A percentile compares a stretch with the other conserved stretches of the same genome.
phyloP scores from a whole-genome alignment of 2,888 invertebrate genomes.

The Sarcophaga caerulescens region DNA sequence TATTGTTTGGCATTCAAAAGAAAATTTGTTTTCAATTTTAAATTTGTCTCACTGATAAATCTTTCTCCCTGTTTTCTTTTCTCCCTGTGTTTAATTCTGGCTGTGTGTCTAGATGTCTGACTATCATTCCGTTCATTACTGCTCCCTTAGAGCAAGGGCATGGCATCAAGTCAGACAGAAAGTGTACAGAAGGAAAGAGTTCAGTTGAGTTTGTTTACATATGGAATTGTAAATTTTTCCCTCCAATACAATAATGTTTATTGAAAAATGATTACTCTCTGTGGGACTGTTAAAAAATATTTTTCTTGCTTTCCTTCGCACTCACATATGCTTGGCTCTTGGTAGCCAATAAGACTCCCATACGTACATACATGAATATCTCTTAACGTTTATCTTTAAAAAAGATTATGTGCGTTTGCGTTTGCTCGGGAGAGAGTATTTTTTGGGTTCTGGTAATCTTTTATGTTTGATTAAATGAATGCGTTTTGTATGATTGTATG shows the following conservation, averaged over 20 bases:
- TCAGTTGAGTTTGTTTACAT: background rate
- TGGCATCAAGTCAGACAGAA: background rate
- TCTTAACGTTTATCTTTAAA: conserved; percentile 4
- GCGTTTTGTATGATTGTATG: conserved; percentile 1
- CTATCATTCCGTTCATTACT: background rate
- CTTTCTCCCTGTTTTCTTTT: background rate
- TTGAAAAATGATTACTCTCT: conserved; percentile 67
- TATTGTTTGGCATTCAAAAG: background rate
- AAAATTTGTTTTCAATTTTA: conserved; percentile 28
- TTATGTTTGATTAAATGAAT: background rate
- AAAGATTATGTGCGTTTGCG: background rate
- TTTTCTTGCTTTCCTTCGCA: conserved; percentile 40
- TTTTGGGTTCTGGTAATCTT: conserved; percentile 22
- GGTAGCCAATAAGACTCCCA: background rate
- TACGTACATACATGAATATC: background rate
- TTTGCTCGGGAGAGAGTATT: background rate
- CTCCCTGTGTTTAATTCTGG: background rate
- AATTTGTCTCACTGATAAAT: conserved; percentile 40
- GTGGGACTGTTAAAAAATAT: conserved; percentile 56
- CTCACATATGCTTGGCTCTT: background rate
- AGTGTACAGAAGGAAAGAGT: too few relatives aligned
- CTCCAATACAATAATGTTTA: conserved; percentile 53
- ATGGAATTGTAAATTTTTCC: conserved; percentile 4
- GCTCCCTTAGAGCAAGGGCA: background rate
- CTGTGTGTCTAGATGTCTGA: conserved; percentile 9